Evolutionary conservation across 2,888 invertebrate genomes (phyloP), one percentile per base, ranked within the genome.

Genomic region (Xanthorhoe designata): DNA sequence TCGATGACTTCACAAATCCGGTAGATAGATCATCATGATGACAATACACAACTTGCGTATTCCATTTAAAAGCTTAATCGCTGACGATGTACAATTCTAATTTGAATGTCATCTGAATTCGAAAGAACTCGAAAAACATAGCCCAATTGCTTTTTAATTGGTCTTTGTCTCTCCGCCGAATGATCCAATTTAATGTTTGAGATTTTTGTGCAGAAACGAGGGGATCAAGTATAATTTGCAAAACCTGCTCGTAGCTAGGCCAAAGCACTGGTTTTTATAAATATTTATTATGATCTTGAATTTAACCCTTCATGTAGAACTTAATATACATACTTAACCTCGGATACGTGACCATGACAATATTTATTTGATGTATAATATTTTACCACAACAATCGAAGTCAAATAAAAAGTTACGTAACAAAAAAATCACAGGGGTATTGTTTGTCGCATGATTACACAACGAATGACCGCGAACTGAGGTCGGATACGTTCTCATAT

Each of bases 401-500:
- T 61, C 64, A 81, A 76, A 74, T 69, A 71, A 70, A 66, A 69
- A 66, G 73, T 68, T 75, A 69, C 79, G 87, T 86, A 88, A 87
- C 82, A 84, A 81, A 71, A 64, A 79, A 77, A 79, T 78, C 75
- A 80, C 78, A 83, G 78, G 85, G 79, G 86, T 86, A 91, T 91
- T 92, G 92, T 92, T 86, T 87, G 89, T 89, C 86, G 85, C 77
- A 72, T 74, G 78, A 83, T 92, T 91, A 90, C 91, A 87, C 90
- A 92, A 93, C 80, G 65, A 74, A 83, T 86, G 93, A 88, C 92
- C 93, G 91, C 91, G 89, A 92, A 90, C 84, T 78, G 81, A 92
- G 92, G 92, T 91, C 91, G 88, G 85, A 82, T 90, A 84, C 89
- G 91, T 90, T 92, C 92, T 91, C 91, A 90, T 92, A 91, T 91